These are phyloP conservation scores for Istiophorus platypterus DNA, from an alignment of 2,113 vertebrate species.

Conservation along the genomic window DNA sequence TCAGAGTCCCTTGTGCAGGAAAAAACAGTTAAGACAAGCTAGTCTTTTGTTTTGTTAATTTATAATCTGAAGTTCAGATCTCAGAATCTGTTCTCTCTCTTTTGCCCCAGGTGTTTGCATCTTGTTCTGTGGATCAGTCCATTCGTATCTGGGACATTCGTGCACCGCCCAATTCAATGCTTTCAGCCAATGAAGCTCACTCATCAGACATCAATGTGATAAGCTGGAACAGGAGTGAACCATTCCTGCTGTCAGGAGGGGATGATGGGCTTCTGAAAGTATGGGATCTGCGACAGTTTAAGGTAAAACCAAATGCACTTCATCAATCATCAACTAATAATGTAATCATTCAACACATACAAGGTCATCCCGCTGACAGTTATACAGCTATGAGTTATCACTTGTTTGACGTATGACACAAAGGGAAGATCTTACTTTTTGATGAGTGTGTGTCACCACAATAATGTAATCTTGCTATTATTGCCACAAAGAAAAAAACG, in stretches of 20 bases:
- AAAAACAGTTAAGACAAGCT: neutral
- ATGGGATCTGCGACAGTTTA: constrained; percentile 93
- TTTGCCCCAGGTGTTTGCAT: constrained; percentile 89
- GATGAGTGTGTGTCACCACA: neutral
- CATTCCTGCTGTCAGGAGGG: constrained; percentile 91
- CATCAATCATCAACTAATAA: neutral
- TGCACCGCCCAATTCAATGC: constrained; percentile 90
- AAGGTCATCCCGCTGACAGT: neutral
- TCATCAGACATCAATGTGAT: constrained; percentile 91
- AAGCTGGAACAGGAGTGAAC: constrained; percentile 91
- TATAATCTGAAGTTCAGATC: neutral
- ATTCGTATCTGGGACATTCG: constrained; percentile 92
- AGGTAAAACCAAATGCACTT: constrained; percentile 75
- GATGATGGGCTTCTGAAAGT: constrained; percentile 91
- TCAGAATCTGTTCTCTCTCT: neutral
- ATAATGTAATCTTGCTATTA: neutral
- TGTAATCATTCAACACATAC: neutral
- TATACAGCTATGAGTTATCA: neutral
- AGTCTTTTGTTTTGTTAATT: neutral
- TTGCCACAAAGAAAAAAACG: constrained; percentile 6
- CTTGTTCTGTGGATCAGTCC: constrained; percentile 91
- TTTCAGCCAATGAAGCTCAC: constrained; percentile 86
- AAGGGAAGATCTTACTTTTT: neutral
- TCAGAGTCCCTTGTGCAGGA: neutral
- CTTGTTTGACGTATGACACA: neutral